Conservation (phyloP, 2,113 vertebrate genomes). For the Apodemus sylvaticus region DNA sequence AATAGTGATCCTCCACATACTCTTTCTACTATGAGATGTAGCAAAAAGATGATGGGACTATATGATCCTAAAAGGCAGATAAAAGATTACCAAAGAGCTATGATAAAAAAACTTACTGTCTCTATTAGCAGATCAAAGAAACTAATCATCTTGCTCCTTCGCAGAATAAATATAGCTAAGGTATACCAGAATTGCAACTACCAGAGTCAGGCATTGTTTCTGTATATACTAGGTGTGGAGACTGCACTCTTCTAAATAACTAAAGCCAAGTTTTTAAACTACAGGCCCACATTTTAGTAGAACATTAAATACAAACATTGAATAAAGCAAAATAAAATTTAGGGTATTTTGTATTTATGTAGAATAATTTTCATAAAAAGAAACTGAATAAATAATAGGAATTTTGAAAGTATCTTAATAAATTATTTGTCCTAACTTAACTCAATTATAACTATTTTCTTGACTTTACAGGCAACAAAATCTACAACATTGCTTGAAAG, state of each 20-base stretch:
- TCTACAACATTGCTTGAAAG: constrained; percentile 21
- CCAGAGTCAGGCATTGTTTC: not conserved
- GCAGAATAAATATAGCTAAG: not conserved
- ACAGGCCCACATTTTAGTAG: not conserved
- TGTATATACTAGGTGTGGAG: not conserved
- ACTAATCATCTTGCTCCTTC: too few relatives aligned
- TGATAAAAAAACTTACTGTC: not conserved
- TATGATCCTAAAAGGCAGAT: not conserved
- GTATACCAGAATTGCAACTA: not conserved
- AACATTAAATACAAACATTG: not conserved
- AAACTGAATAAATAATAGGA: not conserved
- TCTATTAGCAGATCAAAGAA: not conserved
- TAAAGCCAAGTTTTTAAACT: not conserved
- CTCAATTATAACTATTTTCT: constrained; percentile 45
- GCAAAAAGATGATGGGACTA: too few relatives aligned
- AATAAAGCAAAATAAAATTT: not conserved
- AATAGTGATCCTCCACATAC: not conserved
- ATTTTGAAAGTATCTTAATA: not conserved
- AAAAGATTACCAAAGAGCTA: not conserved
- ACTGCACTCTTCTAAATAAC: not conserved
- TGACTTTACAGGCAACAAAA: constrained; percentile 66
- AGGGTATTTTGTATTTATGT: not conserved
- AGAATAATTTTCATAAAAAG: not conserved
- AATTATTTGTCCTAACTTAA: not conserved
- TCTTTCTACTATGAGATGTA: not conserved